A percentile compares a stretch with the other conserved stretches of the same genome.
phyloP scores from a whole-genome alignment of 2,888 invertebrate species.

The Rhingia rostrata region DNA sequence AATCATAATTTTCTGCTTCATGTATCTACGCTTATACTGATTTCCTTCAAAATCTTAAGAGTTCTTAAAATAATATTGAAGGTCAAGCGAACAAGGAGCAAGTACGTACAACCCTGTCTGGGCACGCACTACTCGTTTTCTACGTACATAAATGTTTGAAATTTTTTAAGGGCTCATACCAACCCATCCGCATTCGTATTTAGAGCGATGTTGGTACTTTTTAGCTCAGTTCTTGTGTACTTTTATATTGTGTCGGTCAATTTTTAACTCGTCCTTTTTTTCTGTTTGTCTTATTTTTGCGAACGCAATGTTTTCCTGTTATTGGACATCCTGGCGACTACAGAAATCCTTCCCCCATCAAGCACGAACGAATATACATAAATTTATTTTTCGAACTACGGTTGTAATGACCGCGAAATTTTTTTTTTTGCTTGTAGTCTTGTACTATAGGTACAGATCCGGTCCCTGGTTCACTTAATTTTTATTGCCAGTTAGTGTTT shows the following conservation, averaged over 20 bases:
- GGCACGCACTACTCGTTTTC: too few species aligned
- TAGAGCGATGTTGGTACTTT: slow-evolving; percentile 63
- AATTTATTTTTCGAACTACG: slow-evolving; percentile 66
- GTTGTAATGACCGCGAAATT: slow-evolving; percentile 51
- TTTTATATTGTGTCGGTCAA: slow-evolving; percentile 69
- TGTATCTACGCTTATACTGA: too few species aligned
- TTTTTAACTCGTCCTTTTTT: slow-evolving; percentile 53
- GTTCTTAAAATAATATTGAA: too few species aligned
- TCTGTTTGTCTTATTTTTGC: slow-evolving; percentile 19
- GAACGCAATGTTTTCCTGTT: slow-evolving; percentile 63
- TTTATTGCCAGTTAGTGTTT: slow-evolving; percentile 73
- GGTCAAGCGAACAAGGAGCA: too few species aligned
- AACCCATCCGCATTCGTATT: slow-evolving; percentile 47
- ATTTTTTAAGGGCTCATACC: slow-evolving; percentile 34
- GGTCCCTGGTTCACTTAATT: slow-evolving; percentile 68
- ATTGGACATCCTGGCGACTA: slow-evolving; percentile 73
- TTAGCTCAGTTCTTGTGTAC: slow-evolving; percentile 40
- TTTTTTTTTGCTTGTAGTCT: neutral
- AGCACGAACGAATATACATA: slow-evolving; percentile 44
- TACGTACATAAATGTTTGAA: neutral
- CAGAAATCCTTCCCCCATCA: slow-evolving; percentile 65
- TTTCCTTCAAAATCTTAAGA: too few species aligned
- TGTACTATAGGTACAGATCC: slow-evolving; percentile 21
- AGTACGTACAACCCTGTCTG: too few species aligned
- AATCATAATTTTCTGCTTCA: too few species aligned